Evolutionary conservation across 2,888 invertebrate species (phyloP).

Genomic region (Biston betularia): DNA sequence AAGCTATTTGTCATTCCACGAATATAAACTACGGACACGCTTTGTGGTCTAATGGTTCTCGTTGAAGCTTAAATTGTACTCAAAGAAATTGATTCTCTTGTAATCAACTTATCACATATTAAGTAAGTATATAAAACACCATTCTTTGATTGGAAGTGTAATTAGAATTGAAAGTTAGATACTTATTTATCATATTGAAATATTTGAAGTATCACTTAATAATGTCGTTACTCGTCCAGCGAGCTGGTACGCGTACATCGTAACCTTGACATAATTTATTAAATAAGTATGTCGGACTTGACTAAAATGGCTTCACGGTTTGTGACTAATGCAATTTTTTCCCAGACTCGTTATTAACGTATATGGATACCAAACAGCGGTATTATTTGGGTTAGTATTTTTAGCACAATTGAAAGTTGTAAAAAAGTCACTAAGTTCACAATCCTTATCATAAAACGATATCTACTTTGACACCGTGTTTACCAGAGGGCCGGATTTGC

Average conservation of each 20-base stretch:
- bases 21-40: conserved; percentile 27
- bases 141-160: too few relatives aligned
- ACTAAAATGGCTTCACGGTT: conserved; percentile 12
- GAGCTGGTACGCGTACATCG: conserved; percentile 8
- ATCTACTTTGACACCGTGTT: conserved; percentile 24
- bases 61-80: conserved; percentile 29
- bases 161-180: too few relatives aligned
- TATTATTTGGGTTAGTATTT: conserved; percentile 2
- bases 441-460: conserved; percentile 30
- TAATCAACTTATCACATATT: neutral
- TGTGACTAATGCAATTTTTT: conserved; percentile 11
- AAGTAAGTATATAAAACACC: too few relatives aligned
- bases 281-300: conserved; percentile 6
- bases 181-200: neutral
- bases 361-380: neutral
- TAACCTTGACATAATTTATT: conserved; percentile 15
- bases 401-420: neutral
- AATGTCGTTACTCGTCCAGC: neutral
- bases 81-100: conserved; percentile 13
- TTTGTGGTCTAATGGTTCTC: conserved; percentile 29
- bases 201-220: neutral
- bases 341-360: neutral
- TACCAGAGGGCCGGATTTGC: too few relatives aligned
- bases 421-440: conserved; percentile 7
- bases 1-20: conserved; percentile 44